Evolutionary conservation across 2,113 vertebrate species (phyloP).

Genomic region (Oxygymnocypris stewartii): DNA sequence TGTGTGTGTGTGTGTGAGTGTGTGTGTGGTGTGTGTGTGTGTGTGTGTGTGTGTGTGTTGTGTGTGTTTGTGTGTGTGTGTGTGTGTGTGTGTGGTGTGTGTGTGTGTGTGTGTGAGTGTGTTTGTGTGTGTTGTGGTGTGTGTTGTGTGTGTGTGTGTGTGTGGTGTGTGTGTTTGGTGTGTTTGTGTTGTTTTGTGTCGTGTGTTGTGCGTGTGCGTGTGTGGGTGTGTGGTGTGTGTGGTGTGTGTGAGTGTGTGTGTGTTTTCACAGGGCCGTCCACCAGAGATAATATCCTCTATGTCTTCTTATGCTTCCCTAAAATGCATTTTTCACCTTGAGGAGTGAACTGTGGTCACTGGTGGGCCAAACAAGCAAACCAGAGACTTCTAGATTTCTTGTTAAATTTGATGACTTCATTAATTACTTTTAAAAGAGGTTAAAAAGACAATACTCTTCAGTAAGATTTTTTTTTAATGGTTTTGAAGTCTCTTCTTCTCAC

Average conservation of each 20-base stretch:
- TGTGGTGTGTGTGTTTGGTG: too few relatives aligned
- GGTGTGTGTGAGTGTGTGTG: background rate
- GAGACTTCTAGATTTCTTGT: conserved; percentile 1
- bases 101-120: too few relatives aligned
- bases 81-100: too few relatives aligned
- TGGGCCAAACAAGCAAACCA: background rate
- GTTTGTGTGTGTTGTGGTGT: too few relatives aligned
- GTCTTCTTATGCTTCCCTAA: background rate
- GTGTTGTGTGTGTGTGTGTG: too few relatives aligned
- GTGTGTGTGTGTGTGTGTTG: too few relatives aligned
- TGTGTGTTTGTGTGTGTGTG: too few relatives aligned
- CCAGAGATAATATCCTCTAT: background rate
- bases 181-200: too few relatives aligned
- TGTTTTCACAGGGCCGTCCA: conserved; percentile 8
- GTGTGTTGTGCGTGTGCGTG: too few relatives aligned
- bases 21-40: too few relatives aligned
- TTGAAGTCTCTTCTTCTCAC: background rate
- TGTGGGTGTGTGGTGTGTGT: too few relatives aligned
- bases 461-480: background rate
- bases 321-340: background rate
- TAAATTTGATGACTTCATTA: background rate
- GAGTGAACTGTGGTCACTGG: conserved; percentile 4
- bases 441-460: background rate
- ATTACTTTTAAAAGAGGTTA: background rate
- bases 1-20: too few relatives aligned